These are phyloP conservation scores for Parapsyche elsis DNA, from an alignment of 1,140 invertebrate genomes.

Conservation along the genomic window DNA sequence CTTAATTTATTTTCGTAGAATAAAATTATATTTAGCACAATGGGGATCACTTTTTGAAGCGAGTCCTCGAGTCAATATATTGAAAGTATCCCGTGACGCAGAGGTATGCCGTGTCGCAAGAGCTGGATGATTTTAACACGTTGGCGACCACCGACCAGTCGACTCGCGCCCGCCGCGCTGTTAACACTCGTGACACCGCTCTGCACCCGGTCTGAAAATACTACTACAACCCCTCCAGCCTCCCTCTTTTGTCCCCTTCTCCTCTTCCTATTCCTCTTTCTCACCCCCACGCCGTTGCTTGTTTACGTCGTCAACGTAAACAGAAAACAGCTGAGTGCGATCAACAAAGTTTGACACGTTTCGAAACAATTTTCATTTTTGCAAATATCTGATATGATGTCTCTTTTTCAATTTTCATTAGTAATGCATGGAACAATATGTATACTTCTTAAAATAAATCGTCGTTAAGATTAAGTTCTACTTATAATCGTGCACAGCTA, in stretches of 20 bases:
- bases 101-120: not conserved
- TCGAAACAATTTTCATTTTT: not conserved
- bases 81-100: not conserved
- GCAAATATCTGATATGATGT: not conserved
- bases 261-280: not conserved
- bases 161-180: slow-evolving; percentile 32
- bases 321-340: slow-evolving; percentile 36
- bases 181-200: slow-evolving; percentile 18
- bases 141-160: slow-evolving; percentile 31
- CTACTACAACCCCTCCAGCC: not conserved
- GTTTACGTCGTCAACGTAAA: slow-evolving; percentile 42
- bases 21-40: too few species aligned
- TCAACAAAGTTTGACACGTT: not conserved
- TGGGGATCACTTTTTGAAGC: not conserved
- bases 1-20: too few species aligned
- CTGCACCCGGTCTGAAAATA: not conserved
- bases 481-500: too few species aligned
- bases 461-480: too few species aligned
- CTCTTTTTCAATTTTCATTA: too few species aligned
- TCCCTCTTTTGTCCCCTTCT: not conserved
- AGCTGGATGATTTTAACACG: not conserved
- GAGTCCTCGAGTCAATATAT: not conserved
- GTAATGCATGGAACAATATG: too few species aligned
- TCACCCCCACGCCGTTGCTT: not conserved
- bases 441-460: too few species aligned